A percentile compares a stretch with the other conserved stretches of the same genome.
phyloP scores from a whole-genome alignment of 1,140 invertebrate species.

The Drosophila bifasciata region DNA sequence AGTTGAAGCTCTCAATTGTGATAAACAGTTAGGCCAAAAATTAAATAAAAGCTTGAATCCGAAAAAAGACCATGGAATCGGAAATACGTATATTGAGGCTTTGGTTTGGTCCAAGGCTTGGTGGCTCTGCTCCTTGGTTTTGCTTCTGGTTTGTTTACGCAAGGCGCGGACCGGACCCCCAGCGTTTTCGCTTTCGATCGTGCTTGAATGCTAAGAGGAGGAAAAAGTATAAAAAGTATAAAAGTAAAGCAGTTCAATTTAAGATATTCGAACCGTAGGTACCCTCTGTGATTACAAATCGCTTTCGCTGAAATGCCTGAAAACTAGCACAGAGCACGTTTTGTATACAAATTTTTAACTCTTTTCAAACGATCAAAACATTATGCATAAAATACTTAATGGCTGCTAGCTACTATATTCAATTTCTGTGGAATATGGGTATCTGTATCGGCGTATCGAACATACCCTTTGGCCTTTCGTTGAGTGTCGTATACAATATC shows the following conservation, averaged over 20 bases:
- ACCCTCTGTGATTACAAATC: neutral
- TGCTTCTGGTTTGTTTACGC: slow-evolving; percentile 50
- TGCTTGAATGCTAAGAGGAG: neutral
- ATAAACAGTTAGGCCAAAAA: slow-evolving; percentile 71
- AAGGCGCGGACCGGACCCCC: slow-evolving; percentile 59
- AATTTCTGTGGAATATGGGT: no score
- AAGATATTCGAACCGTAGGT: neutral
- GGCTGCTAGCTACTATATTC: no score
- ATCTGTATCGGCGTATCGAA: no score
- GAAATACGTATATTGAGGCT: slow-evolving; percentile 22
- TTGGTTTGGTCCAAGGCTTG: slow-evolving; percentile 29
- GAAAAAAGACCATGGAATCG: slow-evolving; percentile 43
- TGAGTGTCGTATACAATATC: slow-evolving; percentile 3
- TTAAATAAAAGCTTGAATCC: slow-evolving; percentile 11
- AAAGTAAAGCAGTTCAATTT: neutral
- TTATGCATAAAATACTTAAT: no score
- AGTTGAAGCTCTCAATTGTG: slow-evolving; percentile 47
- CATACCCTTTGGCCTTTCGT: neutral
- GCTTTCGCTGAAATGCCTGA: no score
- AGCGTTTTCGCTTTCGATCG: slow-evolving; percentile 78
- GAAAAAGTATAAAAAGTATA: neutral
- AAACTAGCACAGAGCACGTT: no score
- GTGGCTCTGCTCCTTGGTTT: slow-evolving; percentile 20
- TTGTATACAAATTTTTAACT: no score
- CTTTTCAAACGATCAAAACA: no score